Percentiles rank a stretch among this genome's conserved stretches.
Conservation (phyloP, 2,888 invertebrate species). For the Entomobrya proxima region DNA sequence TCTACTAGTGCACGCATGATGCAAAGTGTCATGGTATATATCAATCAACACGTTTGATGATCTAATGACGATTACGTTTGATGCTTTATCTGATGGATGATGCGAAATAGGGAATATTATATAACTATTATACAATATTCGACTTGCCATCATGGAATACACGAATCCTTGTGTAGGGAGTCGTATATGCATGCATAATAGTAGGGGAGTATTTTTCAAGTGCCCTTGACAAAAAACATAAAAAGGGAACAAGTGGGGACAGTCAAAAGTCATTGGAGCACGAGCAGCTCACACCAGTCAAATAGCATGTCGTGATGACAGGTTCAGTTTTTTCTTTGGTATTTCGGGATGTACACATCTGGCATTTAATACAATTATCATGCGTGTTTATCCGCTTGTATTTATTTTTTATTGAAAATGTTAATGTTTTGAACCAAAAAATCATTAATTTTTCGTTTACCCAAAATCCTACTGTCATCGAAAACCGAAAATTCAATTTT, state of each 20-base stretch:
- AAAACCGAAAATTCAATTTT: constrained; percentile 26
- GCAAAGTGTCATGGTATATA: constrained; percentile 33
- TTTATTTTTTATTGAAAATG: background rate
- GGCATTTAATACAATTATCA: no score
- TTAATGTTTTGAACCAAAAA: no score
- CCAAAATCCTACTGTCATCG: background rate
- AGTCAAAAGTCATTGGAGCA: constrained; percentile 51
- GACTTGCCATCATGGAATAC: background rate
- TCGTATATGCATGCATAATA: background rate
- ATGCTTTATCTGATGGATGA: constrained; percentile 12
- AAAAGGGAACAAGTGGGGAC: constrained; percentile 37
- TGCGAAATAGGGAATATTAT: background rate
- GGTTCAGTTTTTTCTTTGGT: background rate
- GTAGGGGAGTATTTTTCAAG: background rate
- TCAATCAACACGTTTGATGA: constrained; percentile 47
- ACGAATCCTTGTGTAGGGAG: background rate
- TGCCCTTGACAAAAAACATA: constrained; percentile 26
- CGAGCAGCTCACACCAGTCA: constrained; percentile 25
- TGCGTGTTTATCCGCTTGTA: background rate
- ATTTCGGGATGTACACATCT: no score
- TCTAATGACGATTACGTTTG: background rate
- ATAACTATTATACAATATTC: background rate
- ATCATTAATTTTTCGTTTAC: no score
- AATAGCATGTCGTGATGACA: constrained; percentile 7
- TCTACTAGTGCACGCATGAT: background rate